phyloP scores from a whole-genome alignment of 92 coral and sea anemone genomes.

The Pocillopora grandis region DNA sequence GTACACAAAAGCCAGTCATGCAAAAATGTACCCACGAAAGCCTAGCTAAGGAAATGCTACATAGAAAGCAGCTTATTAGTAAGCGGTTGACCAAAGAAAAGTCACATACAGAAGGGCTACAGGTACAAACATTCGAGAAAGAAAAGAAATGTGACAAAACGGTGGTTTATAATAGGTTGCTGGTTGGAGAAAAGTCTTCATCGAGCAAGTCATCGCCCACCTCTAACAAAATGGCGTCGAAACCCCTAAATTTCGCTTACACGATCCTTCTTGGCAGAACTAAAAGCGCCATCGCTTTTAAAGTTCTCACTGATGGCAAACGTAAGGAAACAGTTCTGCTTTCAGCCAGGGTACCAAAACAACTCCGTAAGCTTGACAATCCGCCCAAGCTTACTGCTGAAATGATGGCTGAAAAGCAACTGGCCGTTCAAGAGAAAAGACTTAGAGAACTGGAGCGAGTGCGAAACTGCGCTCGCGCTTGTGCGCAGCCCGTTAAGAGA shows the following conservation, averaged over 20 bases:
- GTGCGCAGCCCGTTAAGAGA: neutral
- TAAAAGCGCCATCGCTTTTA: slow-evolving; percentile 20
- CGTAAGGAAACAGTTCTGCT: slow-evolving; percentile 11
- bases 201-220: neutral
- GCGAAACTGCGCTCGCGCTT: slow-evolving; percentile 16
- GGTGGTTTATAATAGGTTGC: neutral
- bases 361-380: slow-evolving; percentile 18
- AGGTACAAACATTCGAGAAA: too few relatives aligned
- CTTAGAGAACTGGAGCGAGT: slow-evolving; percentile 25
- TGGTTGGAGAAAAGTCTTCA: slow-evolving; percentile 2
- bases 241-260: neutral
- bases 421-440: slow-evolving; percentile 18
- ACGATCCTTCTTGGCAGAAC: neutral
- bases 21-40: neutral
- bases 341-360: slow-evolving; percentile 22
- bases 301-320: slow-evolving; percentile 12
- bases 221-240: neutral
- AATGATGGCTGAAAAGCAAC: slow-evolving; percentile 2
- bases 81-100: neutral
- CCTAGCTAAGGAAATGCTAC: neutral
- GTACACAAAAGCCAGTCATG: neutral
- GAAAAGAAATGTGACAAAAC: neutral
- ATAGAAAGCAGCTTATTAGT: neutral
- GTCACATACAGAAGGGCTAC: neutral
- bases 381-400: slow-evolving; percentile 28